Evolutionary conservation across 2,888 invertebrate species (phyloP).

Genomic region (Mesochorus sp.): DNA sequence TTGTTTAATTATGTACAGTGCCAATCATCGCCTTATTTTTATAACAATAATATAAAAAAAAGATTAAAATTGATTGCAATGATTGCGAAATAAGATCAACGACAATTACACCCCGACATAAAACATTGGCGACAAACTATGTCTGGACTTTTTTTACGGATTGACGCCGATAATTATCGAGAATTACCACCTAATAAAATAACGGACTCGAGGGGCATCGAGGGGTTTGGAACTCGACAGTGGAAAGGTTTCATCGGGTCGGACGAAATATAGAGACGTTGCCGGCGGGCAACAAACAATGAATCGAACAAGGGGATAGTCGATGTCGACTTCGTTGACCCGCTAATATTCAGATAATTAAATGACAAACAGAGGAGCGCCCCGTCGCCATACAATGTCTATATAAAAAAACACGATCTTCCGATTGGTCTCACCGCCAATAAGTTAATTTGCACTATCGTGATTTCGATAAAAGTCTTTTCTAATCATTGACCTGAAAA

Average conservation of each 20-base stretch:
- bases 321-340: conserved; percentile 41
- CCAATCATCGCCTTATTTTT: too few relatives aligned
- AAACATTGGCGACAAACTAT: neutral
- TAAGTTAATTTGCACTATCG: conserved; percentile 57
- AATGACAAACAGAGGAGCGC: conserved; percentile 69
- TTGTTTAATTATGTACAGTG: too few relatives aligned
- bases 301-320: conserved; percentile 25
- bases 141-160: conserved; percentile 54
- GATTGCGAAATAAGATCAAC: neutral
- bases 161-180: conserved; percentile 55
- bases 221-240: neutral
- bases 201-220: conserved; percentile 19
- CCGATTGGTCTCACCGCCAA: conserved; percentile 2
- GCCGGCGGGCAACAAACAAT: conserved; percentile 15
- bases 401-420: neutral
- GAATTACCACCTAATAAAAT: conserved; percentile 49
- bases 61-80: neutral
- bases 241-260: neutral
- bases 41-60: neutral
- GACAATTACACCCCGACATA: too few relatives aligned
- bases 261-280: neutral
- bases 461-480: conserved; percentile 64
- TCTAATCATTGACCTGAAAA: conserved; percentile 38
- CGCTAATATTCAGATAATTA: conserved; percentile 68
- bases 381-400: conserved; percentile 35